Base-by-base conservation (phyloP, 2,113 vertebrate species). In the Columba janthina region DNA sequence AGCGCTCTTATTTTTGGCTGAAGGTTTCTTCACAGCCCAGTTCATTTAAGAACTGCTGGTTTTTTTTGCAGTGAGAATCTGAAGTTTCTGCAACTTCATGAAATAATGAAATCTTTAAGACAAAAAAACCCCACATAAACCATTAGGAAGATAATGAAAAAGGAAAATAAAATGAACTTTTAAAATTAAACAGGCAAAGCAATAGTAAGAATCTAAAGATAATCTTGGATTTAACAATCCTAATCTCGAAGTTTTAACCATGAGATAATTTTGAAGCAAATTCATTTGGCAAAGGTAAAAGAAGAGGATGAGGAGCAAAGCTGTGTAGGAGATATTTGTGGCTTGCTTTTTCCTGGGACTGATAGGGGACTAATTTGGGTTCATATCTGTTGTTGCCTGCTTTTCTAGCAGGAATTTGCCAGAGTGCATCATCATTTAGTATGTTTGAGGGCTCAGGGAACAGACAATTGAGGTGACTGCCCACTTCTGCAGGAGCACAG, bases 111-210 rank as follows among this genome's bases (percentile, higher is more conserved):
- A 15, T 91, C n/a, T 50, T 82, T 62, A 26, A 40, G 25, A 44
- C 25, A 4, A 58, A 80, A 80, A 77, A 44, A 10, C 38, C 31
- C 26, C 0, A 0, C 6, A 7, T 71, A 42, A 89, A 5, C 44
- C 31, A 31, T 91, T 73, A 65, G 50, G 28, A 84, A 61, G 18
- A 56, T 89, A 56, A 82, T 9, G 10, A 81, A 81, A 65, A 69
- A 38, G 44, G 19, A 74, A 64, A 82, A 72, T n/a, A n/a, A 15
- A 51, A 34, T 26, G 9, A 65, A 40, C 10, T 36, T 76, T 22
- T 54, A 2, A 34, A 75, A 24, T 58, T 3, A 65, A 71, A 92
- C 10, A 57, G 57, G n/a, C 2, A 11, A 12, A 46, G 8, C 5
- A 12, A 19, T 57, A 74, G 24, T 46, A 31, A 28, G 26, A 87